Percentiles rank a stretch among this genome's conserved stretches.
Evolutionary conservation across 2,113 vertebrate genomes (phyloP).

Genomic region (Pterocles orientalis): DNA sequence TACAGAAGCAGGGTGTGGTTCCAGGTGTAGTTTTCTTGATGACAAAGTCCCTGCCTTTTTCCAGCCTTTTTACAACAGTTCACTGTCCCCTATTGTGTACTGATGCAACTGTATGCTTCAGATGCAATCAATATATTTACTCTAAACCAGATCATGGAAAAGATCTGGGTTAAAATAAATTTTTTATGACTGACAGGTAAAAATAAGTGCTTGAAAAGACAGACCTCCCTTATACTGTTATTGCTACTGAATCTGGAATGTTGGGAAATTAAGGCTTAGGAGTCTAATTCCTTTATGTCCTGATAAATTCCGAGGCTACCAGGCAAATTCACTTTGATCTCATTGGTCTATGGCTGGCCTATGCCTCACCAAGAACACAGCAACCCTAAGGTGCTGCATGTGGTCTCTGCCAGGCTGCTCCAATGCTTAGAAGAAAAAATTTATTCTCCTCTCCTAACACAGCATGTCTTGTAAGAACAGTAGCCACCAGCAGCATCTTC

Average conservation of each 20-base stretch:
- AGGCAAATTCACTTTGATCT: background rate
- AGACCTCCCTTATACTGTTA: background rate
- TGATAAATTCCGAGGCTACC: background rate
- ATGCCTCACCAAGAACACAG: background rate
- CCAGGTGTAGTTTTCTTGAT: background rate
- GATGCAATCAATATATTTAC: background rate
- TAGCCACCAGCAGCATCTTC: background rate
- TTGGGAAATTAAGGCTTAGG: background rate
- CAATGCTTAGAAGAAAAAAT: background rate
- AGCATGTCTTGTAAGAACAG: background rate
- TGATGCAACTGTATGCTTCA: background rate
- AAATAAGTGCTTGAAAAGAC: background rate
- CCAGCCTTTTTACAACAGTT: background rate
- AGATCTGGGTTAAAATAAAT: background rate
- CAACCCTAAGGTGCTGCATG: background rate
- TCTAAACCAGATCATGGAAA: background rate
- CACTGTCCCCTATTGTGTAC: background rate
- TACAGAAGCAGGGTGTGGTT: background rate
- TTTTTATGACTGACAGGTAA: background rate
- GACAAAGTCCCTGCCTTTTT: slow-evolving; percentile 16
- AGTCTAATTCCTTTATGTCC: background rate
- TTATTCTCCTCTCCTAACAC: background rate
- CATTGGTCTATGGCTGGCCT: background rate
- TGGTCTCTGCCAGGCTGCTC: background rate
- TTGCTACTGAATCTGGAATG: background rate